Percentiles rank a stretch among this genome's conserved stretches.
phyloP scores from a whole-genome alignment of 2,113 vertebrate species.

The Litocranius walleri region DNA sequence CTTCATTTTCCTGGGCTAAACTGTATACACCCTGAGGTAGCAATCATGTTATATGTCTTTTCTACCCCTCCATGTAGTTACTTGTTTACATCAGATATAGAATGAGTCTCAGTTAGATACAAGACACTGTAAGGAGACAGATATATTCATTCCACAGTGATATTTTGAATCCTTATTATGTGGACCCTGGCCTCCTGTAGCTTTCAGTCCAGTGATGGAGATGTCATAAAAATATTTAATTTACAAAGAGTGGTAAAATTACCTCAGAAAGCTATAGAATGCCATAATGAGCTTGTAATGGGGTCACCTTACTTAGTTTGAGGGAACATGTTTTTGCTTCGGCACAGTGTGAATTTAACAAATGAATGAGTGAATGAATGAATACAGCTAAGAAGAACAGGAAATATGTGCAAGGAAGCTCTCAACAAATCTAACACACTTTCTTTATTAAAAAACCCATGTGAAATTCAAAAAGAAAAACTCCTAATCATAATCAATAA shows the following conservation, averaged over 20 bases:
- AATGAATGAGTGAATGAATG: not conserved
- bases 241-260: not conserved
- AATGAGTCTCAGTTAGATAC: not conserved
- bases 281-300: not conserved
- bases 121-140: not conserved
- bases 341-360: not conserved
- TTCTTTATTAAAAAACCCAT: not conserved
- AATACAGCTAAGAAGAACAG: not conserved
- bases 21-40: not conserved
- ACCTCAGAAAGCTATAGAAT: not conserved
- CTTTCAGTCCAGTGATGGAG: not conserved
- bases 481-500: not conserved
- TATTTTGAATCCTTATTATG: not conserved
- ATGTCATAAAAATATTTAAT: not conserved
- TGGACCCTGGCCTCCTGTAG: not conserved
- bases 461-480: not conserved
- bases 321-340: not conserved
- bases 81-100: not conserved
- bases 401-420: not conserved
- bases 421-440: not conserved
- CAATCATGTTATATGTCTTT: not conserved
- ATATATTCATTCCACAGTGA: not conserved
- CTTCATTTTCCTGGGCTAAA: not conserved
- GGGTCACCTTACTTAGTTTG: not conserved
- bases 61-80: not conserved